phyloP scores from a whole-genome alignment of 2,797 vertebrate genomes.

The Paratrypauchen microcephalus region DNA sequence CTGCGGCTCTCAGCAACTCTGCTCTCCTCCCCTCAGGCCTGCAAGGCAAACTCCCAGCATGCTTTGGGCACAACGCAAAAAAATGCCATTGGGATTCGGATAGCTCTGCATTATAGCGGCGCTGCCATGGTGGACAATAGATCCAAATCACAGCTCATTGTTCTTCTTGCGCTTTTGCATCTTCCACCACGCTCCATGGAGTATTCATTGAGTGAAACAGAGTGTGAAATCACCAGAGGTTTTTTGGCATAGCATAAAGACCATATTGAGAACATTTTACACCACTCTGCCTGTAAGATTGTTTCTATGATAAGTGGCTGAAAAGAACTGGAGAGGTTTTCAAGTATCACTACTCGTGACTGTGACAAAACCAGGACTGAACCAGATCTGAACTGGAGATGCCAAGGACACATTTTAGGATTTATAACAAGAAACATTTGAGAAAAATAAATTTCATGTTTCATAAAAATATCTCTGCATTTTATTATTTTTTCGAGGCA shows the following conservation, averaged over 20 bases:
- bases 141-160: conserved; percentile 32
- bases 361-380: neutral
- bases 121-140: conserved; percentile 32
- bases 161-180: conserved; percentile 36
- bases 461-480: no score
- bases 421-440: no score
- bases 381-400: neutral
- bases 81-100: conserved; percentile 51
- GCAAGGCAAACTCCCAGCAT: conserved; percentile 42
- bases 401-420: neutral
- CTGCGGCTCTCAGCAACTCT: conserved; percentile 47
- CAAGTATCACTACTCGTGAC: neutral
- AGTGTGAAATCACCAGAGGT: conserved; percentile 44
- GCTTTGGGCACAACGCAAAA: conserved; percentile 46
- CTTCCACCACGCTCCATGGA: conserved; percentile 13
- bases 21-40: conserved; percentile 22
- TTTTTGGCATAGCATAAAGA: conserved; percentile 4
- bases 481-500: neutral
- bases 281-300: conserved; percentile 54
- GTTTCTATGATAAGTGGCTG: conserved; percentile 44
- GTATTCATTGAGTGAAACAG: conserved; percentile 36
- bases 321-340: conserved; percentile 20
- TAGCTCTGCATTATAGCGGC: conserved; percentile 43
- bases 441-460: neutral
- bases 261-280: conserved; percentile 51